Percentiles rank a stretch among this genome's conserved stretches.
Evolutionary conservation across 2,797 vertebrate genomes (phyloP).

Genomic region (Aplochiton taeniatus): DNA sequence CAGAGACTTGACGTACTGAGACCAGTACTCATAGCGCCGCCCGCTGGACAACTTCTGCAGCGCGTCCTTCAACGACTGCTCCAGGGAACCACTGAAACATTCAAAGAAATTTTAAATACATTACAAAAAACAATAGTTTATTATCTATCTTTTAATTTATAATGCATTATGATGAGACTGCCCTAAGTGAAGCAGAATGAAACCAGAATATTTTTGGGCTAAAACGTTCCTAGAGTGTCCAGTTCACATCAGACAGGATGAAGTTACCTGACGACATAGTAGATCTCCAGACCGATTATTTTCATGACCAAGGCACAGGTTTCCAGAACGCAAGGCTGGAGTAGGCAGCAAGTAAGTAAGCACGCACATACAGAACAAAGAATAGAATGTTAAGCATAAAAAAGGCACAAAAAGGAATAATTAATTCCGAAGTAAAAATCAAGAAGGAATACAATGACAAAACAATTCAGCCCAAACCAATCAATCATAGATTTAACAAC

Average conservation of each 20-base stretch:
- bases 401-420: no score
- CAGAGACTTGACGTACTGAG: slow-evolving; percentile 87
- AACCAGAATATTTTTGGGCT: no score
- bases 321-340: slow-evolving; percentile 91
- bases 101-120: neutral
- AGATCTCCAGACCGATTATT: slow-evolving; percentile 96
- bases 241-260: neutral
- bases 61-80: slow-evolving; percentile 88
- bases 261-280: slow-evolving; percentile 91
- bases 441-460: no score
- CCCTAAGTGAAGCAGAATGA: no score
- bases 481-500: no score
- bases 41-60: slow-evolving; percentile 88
- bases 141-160: no score
- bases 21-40: slow-evolving; percentile 94
- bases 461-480: no score
- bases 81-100: slow-evolving; percentile 84
- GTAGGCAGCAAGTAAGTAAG: neutral
- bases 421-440: no score
- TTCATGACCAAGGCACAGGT: slow-evolving; percentile 98
- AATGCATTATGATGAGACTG: no score
- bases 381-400: no score
- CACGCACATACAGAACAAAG: no score
- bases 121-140: no score
- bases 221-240: neutral